Evolutionary conservation across 2,797 vertebrate species (phyloP), one percentile per base, ranked within the genome.

Genomic region (Peromyscus nudipes): DNA sequence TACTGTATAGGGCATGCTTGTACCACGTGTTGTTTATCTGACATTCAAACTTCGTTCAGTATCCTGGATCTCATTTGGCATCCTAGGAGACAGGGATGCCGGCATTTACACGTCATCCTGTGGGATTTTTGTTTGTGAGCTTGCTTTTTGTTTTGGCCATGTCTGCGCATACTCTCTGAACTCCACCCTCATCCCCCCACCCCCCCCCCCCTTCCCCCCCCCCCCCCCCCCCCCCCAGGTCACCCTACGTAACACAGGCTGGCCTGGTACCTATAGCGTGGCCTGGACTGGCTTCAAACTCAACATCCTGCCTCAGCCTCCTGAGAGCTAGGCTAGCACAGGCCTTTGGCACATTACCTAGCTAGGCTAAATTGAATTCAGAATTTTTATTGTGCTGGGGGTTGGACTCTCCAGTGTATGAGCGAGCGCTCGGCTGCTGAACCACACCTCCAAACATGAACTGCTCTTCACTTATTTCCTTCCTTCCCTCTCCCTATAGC

Each of bases 1-100:
- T 71, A 86, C 21, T 40, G 65, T 46, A 49, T 34, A 43, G 85
- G 77, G 73, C 62, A 71, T 89, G 76, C 83, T 97, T 60, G 43
- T 64, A 82, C 43, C 60, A 29, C 84, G 69, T 57, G 1, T 5
- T 84, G 73, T 69, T 80, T 12, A 34, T 73, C 76, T 52, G 87
- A 92, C 64, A 69, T 82, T 85, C 62, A 76, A 29, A 67, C 71
- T 80, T 79, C 46, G 23, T 71, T 19, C 19, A 62, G 55, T 17
- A 4, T 91, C 79, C 65, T 69, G n/a, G 49, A 25, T 57, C 77
- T 87, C 34, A 40, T 46, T 46, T 34, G 37, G 82, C 19, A 19
- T 23, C 46, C 71, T n/a, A 6, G 7, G 83, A 75, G 57, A 80
- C 29, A 12, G 13, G 40, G 52, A 76, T n/a, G 11, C 5, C 13